Conservation (phyloP, 2,888 invertebrate species). For the Apotomis capreana region DNA sequence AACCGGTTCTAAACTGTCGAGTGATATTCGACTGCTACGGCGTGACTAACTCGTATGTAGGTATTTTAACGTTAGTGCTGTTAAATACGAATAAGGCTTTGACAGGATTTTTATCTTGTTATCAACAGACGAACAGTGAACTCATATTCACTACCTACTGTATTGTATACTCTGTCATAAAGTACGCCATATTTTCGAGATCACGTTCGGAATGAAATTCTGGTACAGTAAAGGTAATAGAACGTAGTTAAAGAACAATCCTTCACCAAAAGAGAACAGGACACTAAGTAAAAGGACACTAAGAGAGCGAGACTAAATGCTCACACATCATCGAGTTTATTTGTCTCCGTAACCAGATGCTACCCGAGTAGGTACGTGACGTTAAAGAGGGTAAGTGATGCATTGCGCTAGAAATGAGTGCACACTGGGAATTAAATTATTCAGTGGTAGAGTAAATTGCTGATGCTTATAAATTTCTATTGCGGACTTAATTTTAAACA, state of each 20-base stretch:
- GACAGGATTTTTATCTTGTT: too few relatives aligned
- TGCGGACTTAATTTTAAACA: background rate
- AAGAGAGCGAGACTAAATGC: conserved; percentile 11
- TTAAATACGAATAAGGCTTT: too few relatives aligned
- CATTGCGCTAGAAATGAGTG: background rate
- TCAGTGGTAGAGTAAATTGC: background rate
- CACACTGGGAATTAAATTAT: background rate
- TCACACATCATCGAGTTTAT: conserved; percentile 17
- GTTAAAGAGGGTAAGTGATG: background rate
- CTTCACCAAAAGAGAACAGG: too few relatives aligned
- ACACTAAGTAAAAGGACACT: background rate
- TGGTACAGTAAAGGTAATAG: background rate
- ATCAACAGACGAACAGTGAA: too few relatives aligned
- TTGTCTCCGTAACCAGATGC: conserved; percentile 9
- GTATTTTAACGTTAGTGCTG: too few relatives aligned
- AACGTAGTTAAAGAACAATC: background rate
- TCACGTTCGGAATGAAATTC: conserved; percentile 1
- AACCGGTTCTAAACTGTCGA: too few relatives aligned
- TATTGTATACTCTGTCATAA: too few relatives aligned
- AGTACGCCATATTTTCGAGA: too few relatives aligned
- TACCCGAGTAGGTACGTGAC: background rate
- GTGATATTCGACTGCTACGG: too few relatives aligned
- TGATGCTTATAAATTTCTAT: background rate
- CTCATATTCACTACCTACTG: too few relatives aligned
- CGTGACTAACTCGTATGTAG: too few relatives aligned